Base-by-base conservation (phyloP, 2,113 vertebrate species). In the Chrysemys picta region DNA sequence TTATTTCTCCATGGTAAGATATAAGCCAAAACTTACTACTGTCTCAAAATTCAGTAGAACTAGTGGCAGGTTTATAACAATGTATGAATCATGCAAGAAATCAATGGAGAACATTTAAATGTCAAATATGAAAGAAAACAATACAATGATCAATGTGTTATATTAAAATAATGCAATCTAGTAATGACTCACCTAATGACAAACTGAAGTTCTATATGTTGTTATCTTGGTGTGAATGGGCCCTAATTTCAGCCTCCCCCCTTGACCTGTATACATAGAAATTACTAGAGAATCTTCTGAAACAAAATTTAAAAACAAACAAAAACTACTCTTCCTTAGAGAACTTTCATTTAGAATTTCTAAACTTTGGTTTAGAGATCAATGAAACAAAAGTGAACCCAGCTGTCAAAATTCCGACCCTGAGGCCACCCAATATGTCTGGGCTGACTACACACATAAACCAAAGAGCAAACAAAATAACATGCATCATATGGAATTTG, bases 61-160 rank as follows among this genome's bases (percentile, higher is more conserved):
- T 69, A 91, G 75, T 54, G 84, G 27, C 57, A 82, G 79, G 50
- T 19, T 54, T 69, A 4, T 47, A 5, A 8, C 45, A 45, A 78
- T 1, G 13, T 54, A 31, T 82, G 84, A 52, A 45, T 75, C 10
- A 6, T 85, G 80, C 7, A n/a, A n/a, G 24, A 75, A 59, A 25
- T 87, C 50, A 29, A 35, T 2, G 16, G 1, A 82, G 89, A 24
- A 72, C 80, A 54, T 1, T 65, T 5, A 82, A 85, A 54, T 10
- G 82, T 16, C 5, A 52, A 5, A 22, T 24, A 1, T 47, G 80
- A 24, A 80, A 16, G 72, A 27, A 6, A 59, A 24, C 24, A 31
- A 1, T 13, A 2, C 54, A 2, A 59, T 10, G 82, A 25, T 22
- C 54, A 47, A 29, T 0, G 0, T 8, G 75, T 38, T n/a, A 38